Conservation (phyloP, 1,140 invertebrate genomes). For the Zaprionus inermis region DNA sequence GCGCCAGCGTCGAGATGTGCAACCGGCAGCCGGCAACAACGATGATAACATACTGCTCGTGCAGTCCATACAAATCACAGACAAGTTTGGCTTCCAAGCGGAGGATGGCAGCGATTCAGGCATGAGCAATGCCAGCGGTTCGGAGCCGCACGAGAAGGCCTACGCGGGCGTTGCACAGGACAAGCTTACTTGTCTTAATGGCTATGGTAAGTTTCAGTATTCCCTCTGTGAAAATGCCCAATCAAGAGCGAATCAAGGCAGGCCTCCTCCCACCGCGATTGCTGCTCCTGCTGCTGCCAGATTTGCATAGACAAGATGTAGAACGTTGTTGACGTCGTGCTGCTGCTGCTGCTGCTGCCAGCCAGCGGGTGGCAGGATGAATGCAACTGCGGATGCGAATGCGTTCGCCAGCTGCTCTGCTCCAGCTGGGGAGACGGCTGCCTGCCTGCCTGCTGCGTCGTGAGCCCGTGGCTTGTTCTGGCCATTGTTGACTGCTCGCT, state of each 20-base stretch:
- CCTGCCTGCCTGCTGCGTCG: slow-evolving; percentile 51
- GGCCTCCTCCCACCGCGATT: slow-evolving; percentile 7
- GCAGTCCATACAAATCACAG: slow-evolving; percentile 95
- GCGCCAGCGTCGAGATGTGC: slow-evolving; percentile 71
- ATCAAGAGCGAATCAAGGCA: slow-evolving; percentile 74
- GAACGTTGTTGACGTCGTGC: slow-evolving; percentile 52
- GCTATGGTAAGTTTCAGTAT: slow-evolving; percentile 75
- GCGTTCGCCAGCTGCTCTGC: slow-evolving; percentile 29
- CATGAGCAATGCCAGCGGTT: slow-evolving; percentile 15
- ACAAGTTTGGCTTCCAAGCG: slow-evolving; percentile 93
- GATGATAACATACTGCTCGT: slow-evolving; percentile 94
- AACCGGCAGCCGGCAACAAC: slow-evolving; percentile 74
- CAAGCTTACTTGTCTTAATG: slow-evolving; percentile 83
- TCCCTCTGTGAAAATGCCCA: slow-evolving; percentile 74
- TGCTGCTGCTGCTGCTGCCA: no score
- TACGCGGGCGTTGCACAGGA: slow-evolving; percentile 78
- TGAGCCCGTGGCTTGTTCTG: slow-evolving; percentile 74
- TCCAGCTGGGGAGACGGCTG: slow-evolving; percentile 3
- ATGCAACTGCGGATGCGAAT: slow-evolving; percentile 30
- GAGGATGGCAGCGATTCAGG: slow-evolving; percentile 79
- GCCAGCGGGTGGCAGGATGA: slow-evolving; percentile 50
- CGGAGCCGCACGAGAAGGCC: slow-evolving; percentile 74
- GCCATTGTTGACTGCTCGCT: slow-evolving; percentile 71
- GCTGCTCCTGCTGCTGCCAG: slow-evolving; percentile 31
- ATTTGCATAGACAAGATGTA: slow-evolving; percentile 77